A percentile compares a stretch with the other conserved stretches of the same genome.
Evolutionary conservation across 2,888 invertebrate species (phyloP).

Genomic region (Smittia sp.): DNA sequence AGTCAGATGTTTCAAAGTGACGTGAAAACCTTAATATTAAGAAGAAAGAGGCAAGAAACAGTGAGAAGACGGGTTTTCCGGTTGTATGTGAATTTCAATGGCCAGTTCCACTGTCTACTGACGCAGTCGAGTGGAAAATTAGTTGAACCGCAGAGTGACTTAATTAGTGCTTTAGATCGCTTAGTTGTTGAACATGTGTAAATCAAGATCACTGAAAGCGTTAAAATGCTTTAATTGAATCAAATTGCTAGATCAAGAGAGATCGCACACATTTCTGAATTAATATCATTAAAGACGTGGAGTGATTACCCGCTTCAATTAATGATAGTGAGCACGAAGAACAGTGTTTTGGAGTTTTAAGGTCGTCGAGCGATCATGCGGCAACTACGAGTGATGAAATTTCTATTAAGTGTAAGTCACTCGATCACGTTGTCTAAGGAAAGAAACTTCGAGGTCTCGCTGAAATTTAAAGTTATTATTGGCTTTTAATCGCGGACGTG

Average conservation of each 20-base stretch:
- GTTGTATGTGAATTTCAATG: neutral
- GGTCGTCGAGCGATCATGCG: no score
- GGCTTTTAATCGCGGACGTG: neutral
- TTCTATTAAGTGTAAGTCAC: neutral
- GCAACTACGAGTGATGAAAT: neutral
- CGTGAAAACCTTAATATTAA: conserved; percentile 4
- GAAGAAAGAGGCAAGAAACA: neutral
- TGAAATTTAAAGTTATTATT: neutral
- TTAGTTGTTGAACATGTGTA: conserved; percentile 12
- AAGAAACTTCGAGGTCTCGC: neutral
- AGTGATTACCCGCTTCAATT: no score
- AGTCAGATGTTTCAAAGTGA: conserved; percentile 27
- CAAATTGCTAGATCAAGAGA: neutral
- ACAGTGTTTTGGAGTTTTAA: no score
- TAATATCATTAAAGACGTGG: neutral
- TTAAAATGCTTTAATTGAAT: neutral
- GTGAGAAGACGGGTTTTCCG: neutral
- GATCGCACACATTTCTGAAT: neutral
- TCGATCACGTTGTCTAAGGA: neutral
- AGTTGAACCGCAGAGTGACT: neutral
- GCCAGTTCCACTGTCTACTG: neutral
- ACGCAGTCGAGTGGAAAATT: neutral
- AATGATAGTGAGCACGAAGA: no score
- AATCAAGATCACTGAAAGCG: conserved; percentile 1
- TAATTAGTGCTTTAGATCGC: neutral